Evolutionary conservation across 2,113 vertebrate genomes (phyloP).

Genomic region (Ploceus nigricollis): DNA sequence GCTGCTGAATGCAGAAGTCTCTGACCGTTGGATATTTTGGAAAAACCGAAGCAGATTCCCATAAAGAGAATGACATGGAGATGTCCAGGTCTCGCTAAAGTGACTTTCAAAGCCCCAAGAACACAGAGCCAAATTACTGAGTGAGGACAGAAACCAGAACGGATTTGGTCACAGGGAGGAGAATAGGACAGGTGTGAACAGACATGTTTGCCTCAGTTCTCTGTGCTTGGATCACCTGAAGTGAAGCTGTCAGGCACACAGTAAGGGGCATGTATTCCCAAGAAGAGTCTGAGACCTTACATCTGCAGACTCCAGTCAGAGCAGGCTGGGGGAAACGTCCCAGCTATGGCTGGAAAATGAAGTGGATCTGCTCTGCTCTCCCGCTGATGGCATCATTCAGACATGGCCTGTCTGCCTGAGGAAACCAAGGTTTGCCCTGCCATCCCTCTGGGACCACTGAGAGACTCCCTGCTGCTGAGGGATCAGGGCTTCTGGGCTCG

Average conservation of each 20-base stretch:
- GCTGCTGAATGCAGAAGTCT: not conserved
- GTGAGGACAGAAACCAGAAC: not conserved
- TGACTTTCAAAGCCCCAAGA: not conserved
- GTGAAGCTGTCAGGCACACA: not conserved
- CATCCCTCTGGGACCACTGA: not conserved
- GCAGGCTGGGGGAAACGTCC: fast-evolving
- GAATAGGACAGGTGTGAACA: not conserved
- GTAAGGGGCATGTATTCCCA: fast-evolving
- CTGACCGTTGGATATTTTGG: not conserved
- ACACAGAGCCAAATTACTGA: not conserved
- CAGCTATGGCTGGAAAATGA: fast-evolving
- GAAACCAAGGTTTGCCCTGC: not conserved
- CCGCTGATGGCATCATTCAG: fast-evolving
- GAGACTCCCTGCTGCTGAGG: too few species aligned
- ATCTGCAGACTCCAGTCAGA: not conserved
- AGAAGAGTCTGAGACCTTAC: not conserved
- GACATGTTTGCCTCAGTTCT: not conserved
- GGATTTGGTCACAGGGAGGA: not conserved
- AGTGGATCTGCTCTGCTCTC: not conserved
- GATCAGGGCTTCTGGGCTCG: not conserved
- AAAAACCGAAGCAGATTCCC: not conserved
- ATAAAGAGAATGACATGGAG: not conserved
- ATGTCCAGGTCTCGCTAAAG: not conserved
- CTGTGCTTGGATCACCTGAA: not conserved
- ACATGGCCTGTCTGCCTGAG: fast-evolving